Evolutionary conservation across 30 jellyfish, hydroid and myxozoan species (phyloP).

Genomic region (Haliclystus octoradiatus): DNA sequence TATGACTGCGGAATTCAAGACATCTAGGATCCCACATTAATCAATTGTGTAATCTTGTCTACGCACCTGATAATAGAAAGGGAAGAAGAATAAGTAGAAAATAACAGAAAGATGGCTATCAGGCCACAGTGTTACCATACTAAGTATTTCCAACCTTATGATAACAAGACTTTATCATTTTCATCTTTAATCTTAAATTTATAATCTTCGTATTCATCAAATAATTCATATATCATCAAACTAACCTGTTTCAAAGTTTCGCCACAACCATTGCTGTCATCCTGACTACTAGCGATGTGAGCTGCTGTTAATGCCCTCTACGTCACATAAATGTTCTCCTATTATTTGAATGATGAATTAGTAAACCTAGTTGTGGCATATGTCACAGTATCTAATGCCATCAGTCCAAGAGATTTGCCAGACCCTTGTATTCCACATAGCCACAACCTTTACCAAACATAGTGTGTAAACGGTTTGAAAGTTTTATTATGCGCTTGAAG

Average conservation of each 20-base stretch:
- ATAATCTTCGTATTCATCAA: no score
- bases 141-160: no score
- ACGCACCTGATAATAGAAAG: no score
- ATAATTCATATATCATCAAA: no score
- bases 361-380: slow-evolving; percentile 20
- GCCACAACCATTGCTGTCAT: not conserved
- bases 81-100: no score
- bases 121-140: no score
- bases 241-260: slow-evolving; percentile 2
- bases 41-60: not conserved
- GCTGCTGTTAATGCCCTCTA: not conserved
- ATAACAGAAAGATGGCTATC: no score
- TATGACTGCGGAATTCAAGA: slow-evolving; percentile 3
- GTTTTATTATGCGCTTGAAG: not conserved
- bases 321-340: not conserved
- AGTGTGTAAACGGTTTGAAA: slow-evolving; percentile 4
- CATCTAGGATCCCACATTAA: slow-evolving; percentile 7
- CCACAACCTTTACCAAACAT: slow-evolving; percentile 19
- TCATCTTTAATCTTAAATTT: no score
- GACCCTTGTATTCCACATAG: slow-evolving; percentile 15
- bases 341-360: slow-evolving; percentile 7
- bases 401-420: slow-evolving; percentile 7
- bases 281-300: not conserved
- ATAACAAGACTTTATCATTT: no score
- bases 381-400: slow-evolving; percentile 9